Base-by-base conservation (phyloP, 2,888 invertebrate genomes). In the Julus scandinavius region DNA sequence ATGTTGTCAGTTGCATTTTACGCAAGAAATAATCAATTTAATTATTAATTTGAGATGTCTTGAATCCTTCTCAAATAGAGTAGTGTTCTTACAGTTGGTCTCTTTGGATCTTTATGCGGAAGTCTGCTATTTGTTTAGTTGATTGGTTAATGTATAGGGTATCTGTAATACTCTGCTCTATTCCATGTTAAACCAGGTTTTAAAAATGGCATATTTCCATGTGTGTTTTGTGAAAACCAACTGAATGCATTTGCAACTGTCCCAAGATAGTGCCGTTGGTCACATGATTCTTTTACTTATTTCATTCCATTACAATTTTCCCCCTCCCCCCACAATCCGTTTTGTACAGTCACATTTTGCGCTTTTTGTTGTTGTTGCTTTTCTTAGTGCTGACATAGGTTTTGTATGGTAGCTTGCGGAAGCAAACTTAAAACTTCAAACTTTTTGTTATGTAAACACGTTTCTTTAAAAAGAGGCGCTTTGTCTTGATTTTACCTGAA, bases 271-370 rank as follows among this genome's bases (percentile, higher is more conserved):
- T 38, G 80, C 4, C 38, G 38, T 80, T 80, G 80, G 80, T 80
- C 80, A 80, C 80, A 80, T 72, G 2, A 13, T 80, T 80, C 38
- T 80, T 72, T 72, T 80, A 80, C 72, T 72, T 72, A 72, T 13
- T 80, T 80, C 80, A 80, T 80, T 80, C 80, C 80, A 80, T 80
- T 29, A 20, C 38, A 38, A 20, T 29, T 80, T 80, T 38, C 0
- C 13, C 80, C 72, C 29, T 72, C 72, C 20, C 80, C 45, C 38
- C 80, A 15, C 80, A 4, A 7, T 38, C 80, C 29, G 9, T 29
- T 72, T 20, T 80, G 13, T 80, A 80, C 80, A 80, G 20, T 29
- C 20, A 4, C 29, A 4, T 80, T 80, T 38, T 29, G 29, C 29
- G 80, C 38, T 80, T 80, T 45, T 45, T 45, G 5, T 45, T 45